Evolutionary conservation across 2,888 invertebrate species (phyloP), one percentile per base, ranked within the genome.

Genomic region (Cheilosia grossa): DNA sequence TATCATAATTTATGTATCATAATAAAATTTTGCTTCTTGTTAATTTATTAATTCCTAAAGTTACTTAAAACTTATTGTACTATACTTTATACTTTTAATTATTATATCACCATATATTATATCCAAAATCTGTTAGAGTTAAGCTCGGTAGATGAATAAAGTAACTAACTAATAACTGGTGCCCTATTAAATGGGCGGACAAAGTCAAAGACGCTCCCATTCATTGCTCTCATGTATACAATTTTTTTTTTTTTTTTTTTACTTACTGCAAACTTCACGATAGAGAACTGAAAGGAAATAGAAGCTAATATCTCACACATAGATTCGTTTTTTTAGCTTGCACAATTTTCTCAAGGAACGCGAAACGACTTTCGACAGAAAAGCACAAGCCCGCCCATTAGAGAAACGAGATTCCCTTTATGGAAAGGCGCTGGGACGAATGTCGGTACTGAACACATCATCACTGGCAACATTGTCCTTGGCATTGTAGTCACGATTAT

Each of bases 401-500:
- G 58, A 27, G n/a, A 24, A 17, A 63, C 13, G n/a, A n/a, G n/a
- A n/a, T n/a, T 59, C 27, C 24, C 67, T 7, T 13, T 7, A 4
- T 67, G 30, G 4, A 10, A 10, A 7, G 9, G 49, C 19, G 30
- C 9, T 33, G 54, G 24, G 10, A 10, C 37, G 37, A 13, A 2
- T 37, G 3, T 58, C 6, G 24, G 21, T 27, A 37, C 47, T 47
- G 58, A 70, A 56, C 37, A 74, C 75, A 53, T 69, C 67, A 33
- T 42, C 49, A 13, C 17, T 27, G 61, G 53, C 19, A 70, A 58
- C 44, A 64, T 70, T 27, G 49, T 44, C 73, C 53, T 72, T 69
- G 64, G 59, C 64, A 77, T 72, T 66, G 61, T 73, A 80, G 80
- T 80, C 80, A 80, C 80, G 80, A 82, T 73, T 67, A 58, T 82